Evolutionary conservation across 2,888 invertebrate genomes (phyloP), one percentile per base, ranked within the genome.

Genomic region (Leucophora obtusa): DNA sequence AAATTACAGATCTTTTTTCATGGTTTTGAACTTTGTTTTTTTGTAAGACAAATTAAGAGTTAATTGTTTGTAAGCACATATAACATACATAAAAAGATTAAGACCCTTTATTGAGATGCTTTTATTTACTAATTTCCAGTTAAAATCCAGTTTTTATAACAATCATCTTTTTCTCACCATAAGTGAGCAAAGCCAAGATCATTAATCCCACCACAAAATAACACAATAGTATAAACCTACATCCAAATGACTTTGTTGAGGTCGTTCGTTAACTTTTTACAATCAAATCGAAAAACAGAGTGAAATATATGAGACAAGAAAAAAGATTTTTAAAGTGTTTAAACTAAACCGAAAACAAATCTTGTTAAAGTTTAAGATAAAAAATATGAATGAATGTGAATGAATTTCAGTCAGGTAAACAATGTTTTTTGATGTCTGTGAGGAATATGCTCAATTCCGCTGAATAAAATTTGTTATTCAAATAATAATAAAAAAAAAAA

Each of bases 211-310:
- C 59, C 18, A 70, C 21, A 59, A 60, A 47, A 53, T 47, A 47
- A n/a, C 43, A 47, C 43, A 47, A 47, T 3, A 38, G 38, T 14
- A 38, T 28, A 7, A 6, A 28, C 28, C 21, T 47, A 14, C 43
- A 47, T n/a, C 54, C 43, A 43, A 50, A 60, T 76, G 75, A 75
- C 79, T 82, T 82, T 72, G 79, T 15, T 75, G 79, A 82, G 79
- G 82, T 82, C 82, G 82, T 82, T 82, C 82, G 72, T 82, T 82
- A 69, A 76, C 82, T 79, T 54, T 47, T 65, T 33, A 47, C 21
- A 54, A 17, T 24, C 18, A 43, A 38, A 50, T 60, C 51, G 54
- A 62, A 70, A 28, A 72, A 54, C 70, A 66, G 65, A 63, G 54
- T 63, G 38, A 62, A 54, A 62, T 17, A 47, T n/a, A 62, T 24